Evolutionary conservation across 30 jellyfish, hydroid and myxozoan species (phyloP).

Genomic region (Aurelia sp.): DNA sequence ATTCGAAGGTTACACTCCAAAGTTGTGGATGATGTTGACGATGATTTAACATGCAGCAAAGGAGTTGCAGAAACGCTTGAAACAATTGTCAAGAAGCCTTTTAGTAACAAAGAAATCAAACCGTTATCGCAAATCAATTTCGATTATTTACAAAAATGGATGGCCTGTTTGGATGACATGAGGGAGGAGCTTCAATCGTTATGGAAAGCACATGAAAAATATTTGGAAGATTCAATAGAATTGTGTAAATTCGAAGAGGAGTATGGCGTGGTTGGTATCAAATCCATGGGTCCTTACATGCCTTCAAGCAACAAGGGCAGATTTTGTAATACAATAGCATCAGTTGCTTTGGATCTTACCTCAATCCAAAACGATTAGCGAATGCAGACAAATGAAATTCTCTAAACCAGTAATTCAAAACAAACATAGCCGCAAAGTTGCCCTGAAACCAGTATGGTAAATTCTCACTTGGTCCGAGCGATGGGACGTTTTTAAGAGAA

Average conservation of each 20-base stretch:
- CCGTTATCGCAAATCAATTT: constrained; percentile 71
- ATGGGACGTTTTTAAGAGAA: too few species aligned
- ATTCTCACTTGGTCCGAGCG: too few species aligned
- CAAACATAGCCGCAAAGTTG: too few species aligned
- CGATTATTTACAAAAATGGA: constrained; percentile 81
- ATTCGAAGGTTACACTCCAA: constrained; percentile 59
- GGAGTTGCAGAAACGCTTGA: constrained; percentile 77
- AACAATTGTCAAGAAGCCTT: constrained; percentile 80
- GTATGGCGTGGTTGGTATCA: constrained; percentile 50
- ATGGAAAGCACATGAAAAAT: constrained; percentile 68
- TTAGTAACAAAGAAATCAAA: constrained; percentile 30
- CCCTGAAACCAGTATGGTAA: too few species aligned
- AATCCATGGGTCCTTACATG: too few species aligned
- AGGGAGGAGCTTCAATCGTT: constrained; percentile 55
- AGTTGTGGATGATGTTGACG: constrained; percentile 74
- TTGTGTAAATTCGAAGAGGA: constrained; percentile 74
- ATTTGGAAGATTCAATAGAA: constrained; percentile 62
- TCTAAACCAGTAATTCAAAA: too few species aligned
- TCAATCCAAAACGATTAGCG: too few species aligned
- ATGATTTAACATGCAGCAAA: constrained; percentile 77
- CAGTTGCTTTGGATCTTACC: too few species aligned
- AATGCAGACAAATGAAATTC: too few species aligned
- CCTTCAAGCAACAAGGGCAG: too few species aligned
- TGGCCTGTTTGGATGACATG: constrained; percentile 42
- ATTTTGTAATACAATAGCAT: too few species aligned